phyloP scores from a whole-genome alignment of 2,797 vertebrate species.

The Myoxocephalus aenaeus region DNA sequence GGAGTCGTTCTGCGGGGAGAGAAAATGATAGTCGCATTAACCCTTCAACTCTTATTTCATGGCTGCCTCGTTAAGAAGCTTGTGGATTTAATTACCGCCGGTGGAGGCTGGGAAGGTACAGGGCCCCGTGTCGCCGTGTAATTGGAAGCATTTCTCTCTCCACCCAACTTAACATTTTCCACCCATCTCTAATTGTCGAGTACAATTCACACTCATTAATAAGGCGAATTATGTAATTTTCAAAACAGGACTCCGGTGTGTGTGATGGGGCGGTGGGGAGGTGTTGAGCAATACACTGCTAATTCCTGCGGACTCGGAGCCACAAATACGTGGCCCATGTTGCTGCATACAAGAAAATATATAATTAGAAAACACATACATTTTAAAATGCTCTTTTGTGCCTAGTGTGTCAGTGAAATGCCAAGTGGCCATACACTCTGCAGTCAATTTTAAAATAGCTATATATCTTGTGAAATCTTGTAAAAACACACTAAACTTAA shows the following conservation, averaged over 20 bases:
- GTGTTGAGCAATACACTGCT: conserved; percentile 51
- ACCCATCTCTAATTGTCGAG: conserved; percentile 81
- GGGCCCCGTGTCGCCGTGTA: conserved; percentile 78
- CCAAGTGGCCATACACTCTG: conserved; percentile 14
- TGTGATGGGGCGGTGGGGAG: conserved; percentile 25
- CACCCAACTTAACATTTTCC: conserved; percentile 81
- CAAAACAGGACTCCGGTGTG: conserved; percentile 70
- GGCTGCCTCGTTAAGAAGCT: conserved; percentile 81
- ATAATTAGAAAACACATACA: conserved; percentile 60
- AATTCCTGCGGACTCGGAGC: conserved; percentile 50
- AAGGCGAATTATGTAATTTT: conserved; percentile 81
- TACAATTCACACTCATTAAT: conserved; percentile 80
- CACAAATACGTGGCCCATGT: conserved; percentile 40
- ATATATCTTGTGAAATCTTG: neutral
- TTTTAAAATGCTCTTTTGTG: conserved; percentile 51
- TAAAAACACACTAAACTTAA: neutral
- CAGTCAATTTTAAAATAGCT: conserved; percentile 41
- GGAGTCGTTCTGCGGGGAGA: conserved; percentile 74
- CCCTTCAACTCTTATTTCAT: conserved; percentile 82
- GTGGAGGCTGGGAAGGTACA: conserved; percentile 76
- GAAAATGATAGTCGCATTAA: conserved; percentile 83
- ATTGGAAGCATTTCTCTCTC: conserved; percentile 78
- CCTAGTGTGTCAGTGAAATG: conserved; percentile 36
- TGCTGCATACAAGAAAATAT: conserved; percentile 48
- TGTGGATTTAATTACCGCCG: conserved; percentile 79